Conservation (phyloP, 2,797 vertebrate species). For the Propithecus deckenii region DNA sequence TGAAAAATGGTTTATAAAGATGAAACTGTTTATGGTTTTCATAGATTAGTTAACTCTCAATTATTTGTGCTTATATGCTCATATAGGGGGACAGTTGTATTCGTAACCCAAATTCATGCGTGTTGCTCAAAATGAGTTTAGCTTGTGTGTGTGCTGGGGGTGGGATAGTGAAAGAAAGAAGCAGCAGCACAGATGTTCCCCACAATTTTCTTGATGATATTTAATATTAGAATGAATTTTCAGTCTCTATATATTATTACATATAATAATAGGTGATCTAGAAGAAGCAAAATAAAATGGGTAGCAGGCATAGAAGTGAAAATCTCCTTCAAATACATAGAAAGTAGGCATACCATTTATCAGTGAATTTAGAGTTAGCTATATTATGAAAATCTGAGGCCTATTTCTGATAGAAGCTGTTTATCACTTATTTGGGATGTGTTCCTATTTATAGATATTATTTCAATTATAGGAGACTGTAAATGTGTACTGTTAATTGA, state of each 20-base stretch:
- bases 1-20: slow-evolving; percentile 42
- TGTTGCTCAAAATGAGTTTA: neutral
- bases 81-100: neutral
- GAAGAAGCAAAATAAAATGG: neutral
- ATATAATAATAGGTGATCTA: neutral
- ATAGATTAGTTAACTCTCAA: neutral
- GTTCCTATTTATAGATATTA: slow-evolving; percentile 36
- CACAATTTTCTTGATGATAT: neutral
- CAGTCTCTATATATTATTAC: neutral
- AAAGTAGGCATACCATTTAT: neutral
- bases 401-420: neutral
- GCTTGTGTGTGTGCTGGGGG: neutral
- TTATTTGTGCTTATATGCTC: neutral
- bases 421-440: slow-evolving; percentile 13
- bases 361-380: slow-evolving; percentile 1
- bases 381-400: neutral
- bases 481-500: neutral
- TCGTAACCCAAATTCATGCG: neutral
- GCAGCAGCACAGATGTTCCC: neutral
- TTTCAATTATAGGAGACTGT: slow-evolving; percentile 15
- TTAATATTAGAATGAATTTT: slow-evolving; percentile 10
- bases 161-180: neutral
- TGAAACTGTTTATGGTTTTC: slow-evolving; percentile 6
- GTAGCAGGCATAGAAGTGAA: neutral
- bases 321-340: neutral